phyloP scores from a whole-genome alignment of 2,888 invertebrate genomes.

The Trissolcus japonicus region DNA sequence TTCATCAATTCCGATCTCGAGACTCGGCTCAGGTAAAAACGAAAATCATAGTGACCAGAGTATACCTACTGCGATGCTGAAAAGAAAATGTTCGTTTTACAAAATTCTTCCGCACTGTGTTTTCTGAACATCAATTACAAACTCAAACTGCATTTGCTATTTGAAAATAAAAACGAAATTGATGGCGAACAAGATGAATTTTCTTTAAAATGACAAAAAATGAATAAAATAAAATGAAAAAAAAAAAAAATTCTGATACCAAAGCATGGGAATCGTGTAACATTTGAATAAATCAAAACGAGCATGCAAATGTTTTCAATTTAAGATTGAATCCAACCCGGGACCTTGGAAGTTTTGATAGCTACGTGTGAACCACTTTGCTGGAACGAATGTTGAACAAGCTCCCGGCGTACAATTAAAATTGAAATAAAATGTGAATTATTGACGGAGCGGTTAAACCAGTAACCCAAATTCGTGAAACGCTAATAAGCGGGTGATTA shows the following conservation, averaged over 20 bases:
- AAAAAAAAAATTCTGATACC: no score
- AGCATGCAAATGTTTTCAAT: no score
- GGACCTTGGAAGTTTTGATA: no score
- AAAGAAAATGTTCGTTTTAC: background rate
- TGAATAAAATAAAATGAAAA: no score
- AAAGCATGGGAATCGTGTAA: no score
- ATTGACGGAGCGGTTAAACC: background rate
- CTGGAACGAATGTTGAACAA: no score
- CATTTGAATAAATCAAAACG: no score
- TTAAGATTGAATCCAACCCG: no score
- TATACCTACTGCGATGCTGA: conserved; percentile 6
- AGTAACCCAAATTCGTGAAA: conserved; percentile 11
- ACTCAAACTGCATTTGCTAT: background rate
- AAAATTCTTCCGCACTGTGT: background rate
- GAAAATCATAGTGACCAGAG: background rate
- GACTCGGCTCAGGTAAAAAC: conserved; percentile 7
- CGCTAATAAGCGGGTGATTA: conserved; percentile 9
- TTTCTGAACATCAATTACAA: background rate
- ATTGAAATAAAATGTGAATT: no score
- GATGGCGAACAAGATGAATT: background rate
- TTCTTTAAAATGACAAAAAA: background rate
- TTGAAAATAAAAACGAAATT: no score
- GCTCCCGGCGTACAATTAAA: no score
- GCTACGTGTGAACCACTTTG: no score
- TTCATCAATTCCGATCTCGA: background rate